Evolutionary conservation across 1,140 invertebrate genomes (phyloP), one percentile per base, ranked within the genome.

Genomic region (Dolichoris vasculosae): DNA sequence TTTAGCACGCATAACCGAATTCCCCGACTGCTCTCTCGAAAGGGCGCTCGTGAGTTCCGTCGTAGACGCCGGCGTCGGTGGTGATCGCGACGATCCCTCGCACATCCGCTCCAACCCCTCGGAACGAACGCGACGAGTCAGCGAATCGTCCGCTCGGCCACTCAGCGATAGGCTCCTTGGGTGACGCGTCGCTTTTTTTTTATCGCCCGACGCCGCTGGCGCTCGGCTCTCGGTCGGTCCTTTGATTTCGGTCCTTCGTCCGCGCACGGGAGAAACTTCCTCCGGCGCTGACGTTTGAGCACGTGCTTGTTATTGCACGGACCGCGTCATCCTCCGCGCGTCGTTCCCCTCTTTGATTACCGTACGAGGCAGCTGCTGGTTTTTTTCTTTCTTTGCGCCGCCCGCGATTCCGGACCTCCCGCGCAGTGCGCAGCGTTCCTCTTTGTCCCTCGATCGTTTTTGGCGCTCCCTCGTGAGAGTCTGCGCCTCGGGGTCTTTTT

Each of bases 401-500:
- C 69, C 32, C 48, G 30, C 77, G 23, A 63, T n/a, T 79, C 38
- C 17, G 43, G 82, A 83, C 82, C 82, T 76, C 82, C 82, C 82
- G 75, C 35, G 51, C 51, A 35, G 64, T 4, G 43, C 2, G 63
- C 38, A 32, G 51, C n/a, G 23, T 3, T 79, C 17, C 15, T 63
- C 23, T 63, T 79, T 26, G 30, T 46, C 4, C 26, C 40, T 46
- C 30, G 7, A 20, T 40, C 38, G 63, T 3, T 35, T 15, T 35
- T 11, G 8, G 35, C 0, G 20, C 77, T 59, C 23, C 55, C 23
- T 59, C 23, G 55, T 6, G 17, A 2, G 23, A 59, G 55, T 26
- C 6, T 77, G 9, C 20, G 46, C 13, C 32, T 77, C 15, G 13
- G 6, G 4, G 11, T 63, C 13, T 35, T 32, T 11, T 2, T 64